Conservation (phyloP, 2,797 vertebrate genomes). For the Malurus leucopterus region DNA sequence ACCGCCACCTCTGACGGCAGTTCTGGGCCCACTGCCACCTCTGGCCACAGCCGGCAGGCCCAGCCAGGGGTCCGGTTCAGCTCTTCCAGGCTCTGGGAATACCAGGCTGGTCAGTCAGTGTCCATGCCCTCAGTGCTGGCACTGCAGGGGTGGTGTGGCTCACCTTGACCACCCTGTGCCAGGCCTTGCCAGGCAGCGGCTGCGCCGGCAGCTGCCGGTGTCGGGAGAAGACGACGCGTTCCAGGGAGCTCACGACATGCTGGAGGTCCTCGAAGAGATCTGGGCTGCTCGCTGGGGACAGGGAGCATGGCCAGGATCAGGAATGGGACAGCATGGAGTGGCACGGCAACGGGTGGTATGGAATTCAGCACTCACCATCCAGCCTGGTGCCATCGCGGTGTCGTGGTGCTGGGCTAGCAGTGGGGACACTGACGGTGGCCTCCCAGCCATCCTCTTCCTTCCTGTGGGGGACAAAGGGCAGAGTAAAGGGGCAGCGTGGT, state of each 20-base stretch:
- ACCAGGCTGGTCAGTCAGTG: rapidly evolving
- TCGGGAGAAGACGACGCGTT: conserved; percentile 76
- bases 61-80: conserved; percentile 68
- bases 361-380: no score
- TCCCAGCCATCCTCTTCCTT: conserved; percentile 16
- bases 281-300: background rate
- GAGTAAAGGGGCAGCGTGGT: rapidly evolving
- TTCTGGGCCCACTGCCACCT: conserved; percentile 48
- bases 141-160: background rate
- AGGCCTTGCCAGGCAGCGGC: conserved; percentile 61
- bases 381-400: rapidly evolving
- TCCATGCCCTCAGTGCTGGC: rapidly evolving
- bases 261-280: conserved; percentile 81
- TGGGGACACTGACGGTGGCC: background rate
- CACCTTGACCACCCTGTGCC: conserved; percentile 73
- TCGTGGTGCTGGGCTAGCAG: background rate
- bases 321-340: rapidly evolving
- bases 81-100: conserved; percentile 67
- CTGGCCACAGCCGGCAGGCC: background rate
- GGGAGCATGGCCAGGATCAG: background rate
- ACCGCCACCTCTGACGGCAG: conserved; percentile 32
- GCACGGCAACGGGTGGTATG: rapidly evolving
- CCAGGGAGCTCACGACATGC: conserved; percentile 81
- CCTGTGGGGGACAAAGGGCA: background rate
- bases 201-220: conserved; percentile 58